These are phyloP conservation scores for Nibea coibor DNA, from an alignment of 2,113 vertebrate species.

Conservation along the genomic window DNA sequence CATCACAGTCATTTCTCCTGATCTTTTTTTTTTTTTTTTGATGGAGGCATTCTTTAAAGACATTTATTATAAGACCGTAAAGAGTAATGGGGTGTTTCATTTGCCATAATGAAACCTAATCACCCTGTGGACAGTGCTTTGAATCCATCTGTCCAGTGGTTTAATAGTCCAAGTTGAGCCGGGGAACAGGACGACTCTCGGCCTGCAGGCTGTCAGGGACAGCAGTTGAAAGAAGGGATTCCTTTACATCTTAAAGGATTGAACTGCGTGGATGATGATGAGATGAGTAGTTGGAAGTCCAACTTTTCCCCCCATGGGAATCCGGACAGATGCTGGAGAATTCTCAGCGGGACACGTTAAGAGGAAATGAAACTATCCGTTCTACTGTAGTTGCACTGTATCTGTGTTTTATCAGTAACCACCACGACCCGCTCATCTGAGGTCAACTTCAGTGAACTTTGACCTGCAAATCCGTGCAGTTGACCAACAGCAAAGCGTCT, in stretches of 20 bases:
- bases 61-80: constrained; percentile 74
- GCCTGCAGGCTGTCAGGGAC: constrained; percentile 38
- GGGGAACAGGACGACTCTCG: constrained; percentile 17
- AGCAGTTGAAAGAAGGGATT: constrained; percentile 38
- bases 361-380: background rate
- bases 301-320: constrained; percentile 15
- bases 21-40: constrained; percentile 50
- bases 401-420: no score
- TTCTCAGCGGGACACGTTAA: background rate
- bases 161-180: constrained; percentile 65
- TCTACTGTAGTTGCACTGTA: background rate
- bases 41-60: constrained; percentile 65
- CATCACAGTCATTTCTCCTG: constrained; percentile 44
- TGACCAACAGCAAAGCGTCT: background rate
- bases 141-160: constrained; percentile 71
- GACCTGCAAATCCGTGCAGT: background rate
- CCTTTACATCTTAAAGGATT: constrained; percentile 50
- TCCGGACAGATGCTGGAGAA: constrained; percentile 40
- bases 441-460: background rate
- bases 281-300: constrained; percentile 37
- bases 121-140: constrained; percentile 67
- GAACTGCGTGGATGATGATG: constrained; percentile 43
- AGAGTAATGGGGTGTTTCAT: constrained; percentile 81
- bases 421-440: background rate
- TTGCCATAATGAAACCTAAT: constrained; percentile 77